Percentiles rank a stretch among this genome's conserved stretches.
These are phyloP conservation scores for Ormyrus thymus DNA, from an alignment of 2,888 invertebrate genomes.

Conservation along the genomic window DNA sequence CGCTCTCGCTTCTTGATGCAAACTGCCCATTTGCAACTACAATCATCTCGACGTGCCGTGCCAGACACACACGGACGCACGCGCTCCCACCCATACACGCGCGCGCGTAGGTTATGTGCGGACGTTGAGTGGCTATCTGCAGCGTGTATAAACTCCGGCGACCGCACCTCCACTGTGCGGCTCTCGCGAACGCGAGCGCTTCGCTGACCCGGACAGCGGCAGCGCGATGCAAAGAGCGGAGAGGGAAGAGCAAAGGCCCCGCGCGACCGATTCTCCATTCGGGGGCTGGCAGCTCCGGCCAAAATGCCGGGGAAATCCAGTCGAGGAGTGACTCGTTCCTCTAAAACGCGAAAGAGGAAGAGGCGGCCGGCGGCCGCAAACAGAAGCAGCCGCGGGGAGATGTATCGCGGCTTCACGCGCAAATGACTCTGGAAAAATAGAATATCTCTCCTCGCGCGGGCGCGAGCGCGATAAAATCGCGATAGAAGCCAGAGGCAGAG, in stretches of 20 bases:
- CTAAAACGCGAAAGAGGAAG: constrained; percentile 44
- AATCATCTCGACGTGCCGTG: constrained; percentile 68
- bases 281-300: background rate
- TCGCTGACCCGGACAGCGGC: constrained; percentile 27
- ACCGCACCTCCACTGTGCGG: constrained; percentile 16
- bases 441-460: constrained; percentile 31
- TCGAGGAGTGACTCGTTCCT: constrained; percentile 42
- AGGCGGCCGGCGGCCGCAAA: background rate
- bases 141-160: constrained; percentile 27
- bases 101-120: background rate
- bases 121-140: constrained; percentile 28
- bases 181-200: background rate
- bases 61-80: constrained; percentile 1
- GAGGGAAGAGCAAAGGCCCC: constrained; percentile 24
- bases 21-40: constrained; percentile 75
- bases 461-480: constrained; percentile 60
- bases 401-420: constrained; percentile 54
- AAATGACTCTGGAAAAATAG: constrained; percentile 45
- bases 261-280: constrained; percentile 28
- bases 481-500: constrained; percentile 33
- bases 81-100: background rate
- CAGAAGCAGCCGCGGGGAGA: constrained; percentile 23
- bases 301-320: constrained; percentile 33
- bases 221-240: constrained; percentile 41
- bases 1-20: constrained; percentile 70